Evolutionary conservation across 2,888 invertebrate genomes (phyloP).

Genomic region (Melanargia galathea): DNA sequence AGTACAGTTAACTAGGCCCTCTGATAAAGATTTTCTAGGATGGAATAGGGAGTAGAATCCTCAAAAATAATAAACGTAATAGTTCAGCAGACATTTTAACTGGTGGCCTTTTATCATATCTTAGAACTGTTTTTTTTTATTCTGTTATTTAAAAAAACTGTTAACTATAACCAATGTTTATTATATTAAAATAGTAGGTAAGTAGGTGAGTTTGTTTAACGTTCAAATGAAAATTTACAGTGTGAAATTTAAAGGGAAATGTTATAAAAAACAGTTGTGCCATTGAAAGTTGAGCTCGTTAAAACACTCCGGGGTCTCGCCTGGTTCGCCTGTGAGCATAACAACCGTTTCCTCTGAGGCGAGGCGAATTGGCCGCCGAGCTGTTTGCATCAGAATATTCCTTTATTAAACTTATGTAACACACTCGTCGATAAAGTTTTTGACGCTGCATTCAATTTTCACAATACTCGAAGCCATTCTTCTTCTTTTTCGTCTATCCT

Average conservation of each 20-base stretch:
- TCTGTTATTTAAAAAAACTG: too few species aligned
- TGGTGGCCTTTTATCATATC: too few species aligned
- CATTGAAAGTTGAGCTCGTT: constrained; percentile 30
- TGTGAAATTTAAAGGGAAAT: constrained; percentile 8
- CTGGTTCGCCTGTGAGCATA: constrained; percentile 29
- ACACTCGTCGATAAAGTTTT: constrained; percentile 7
- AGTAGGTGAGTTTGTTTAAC: too few species aligned
- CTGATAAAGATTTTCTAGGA: too few species aligned
- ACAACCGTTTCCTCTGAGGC: constrained; percentile 23
- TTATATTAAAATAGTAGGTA: too few species aligned
- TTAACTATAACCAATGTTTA: too few species aligned
- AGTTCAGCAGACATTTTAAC: too few species aligned
- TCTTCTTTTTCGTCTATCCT: background rate
- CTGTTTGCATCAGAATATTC: constrained; percentile 24
- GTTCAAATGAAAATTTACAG: background rate
- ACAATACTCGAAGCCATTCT: background rate
- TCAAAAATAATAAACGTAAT: too few species aligned
- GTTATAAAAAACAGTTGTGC: constrained; percentile 8
- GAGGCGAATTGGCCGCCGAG: constrained; percentile 24
- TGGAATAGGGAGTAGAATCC: too few species aligned
- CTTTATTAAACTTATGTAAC: constrained; percentile 18
- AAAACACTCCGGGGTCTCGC: constrained; percentile 27
- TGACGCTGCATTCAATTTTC: constrained; percentile 1
- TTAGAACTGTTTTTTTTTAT: too few species aligned
- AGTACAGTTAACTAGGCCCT: too few species aligned